Conservation (phyloP, 1,140 invertebrate species). For the Eupristina koningsbergeri region DNA sequence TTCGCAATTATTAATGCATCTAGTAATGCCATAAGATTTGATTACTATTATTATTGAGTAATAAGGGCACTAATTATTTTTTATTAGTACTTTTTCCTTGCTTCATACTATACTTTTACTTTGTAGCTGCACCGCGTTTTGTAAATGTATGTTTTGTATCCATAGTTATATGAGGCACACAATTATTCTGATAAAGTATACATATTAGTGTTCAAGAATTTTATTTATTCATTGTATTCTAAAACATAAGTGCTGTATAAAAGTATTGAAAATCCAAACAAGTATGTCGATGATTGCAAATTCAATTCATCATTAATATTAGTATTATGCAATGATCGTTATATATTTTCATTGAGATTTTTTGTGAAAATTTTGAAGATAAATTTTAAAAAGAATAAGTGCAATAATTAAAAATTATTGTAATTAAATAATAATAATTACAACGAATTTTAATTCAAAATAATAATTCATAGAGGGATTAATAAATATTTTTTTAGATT, state of each 20-base stretch:
- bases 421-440: conserved; percentile 13
- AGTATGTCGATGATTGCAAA: conserved; percentile 34
- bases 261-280: conserved; percentile 45
- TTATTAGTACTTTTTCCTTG: conserved; percentile 41
- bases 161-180: conserved; percentile 30
- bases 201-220: conserved; percentile 16
- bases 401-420: conserved; percentile 35
- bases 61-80: conserved; percentile 38
- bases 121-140: conserved; percentile 46
- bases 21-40: conserved; percentile 48
- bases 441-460: conserved; percentile 31
- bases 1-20: conserved; percentile 33
- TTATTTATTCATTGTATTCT: conserved; percentile 47
- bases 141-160: conserved; percentile 49
- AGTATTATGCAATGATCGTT: conserved; percentile 31
- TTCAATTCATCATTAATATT: conserved; percentile 2
- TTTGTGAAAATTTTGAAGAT: neutral
- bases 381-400: conserved; percentile 39
- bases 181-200: conserved; percentile 25
- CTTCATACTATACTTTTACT: conserved; percentile 43
- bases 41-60: conserved; percentile 43
- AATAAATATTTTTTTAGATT: conserved; percentile 50
- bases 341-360: conserved; percentile 21
- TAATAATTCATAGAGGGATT: conserved; percentile 19
- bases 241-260: conserved; percentile 38